Evolutionary conservation across 1,140 invertebrate species (phyloP).

Genomic region (Radopholus similis): DNA sequence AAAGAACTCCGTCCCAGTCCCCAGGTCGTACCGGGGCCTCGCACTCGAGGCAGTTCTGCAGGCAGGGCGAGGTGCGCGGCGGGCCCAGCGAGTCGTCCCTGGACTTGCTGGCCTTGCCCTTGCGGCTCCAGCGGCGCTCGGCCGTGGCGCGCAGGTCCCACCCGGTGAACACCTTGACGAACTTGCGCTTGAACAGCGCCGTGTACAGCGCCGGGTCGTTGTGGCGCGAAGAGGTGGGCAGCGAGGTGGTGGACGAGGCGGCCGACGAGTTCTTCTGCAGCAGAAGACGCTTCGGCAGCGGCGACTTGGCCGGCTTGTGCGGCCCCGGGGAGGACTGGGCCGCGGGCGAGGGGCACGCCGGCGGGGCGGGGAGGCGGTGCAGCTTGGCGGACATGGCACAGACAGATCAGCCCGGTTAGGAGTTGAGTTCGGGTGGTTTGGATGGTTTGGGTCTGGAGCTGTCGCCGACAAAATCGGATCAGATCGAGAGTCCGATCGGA

Average conservation of each 20-base stretch:
- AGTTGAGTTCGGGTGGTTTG: too few species aligned
- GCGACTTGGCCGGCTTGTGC: too few species aligned
- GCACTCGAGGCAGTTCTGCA: slow-evolving; percentile 19
- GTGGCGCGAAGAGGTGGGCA: slow-evolving; percentile 7
- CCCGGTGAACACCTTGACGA: slow-evolving; percentile 25
- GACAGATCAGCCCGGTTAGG: too few species aligned
- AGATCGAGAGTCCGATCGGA: too few species aligned
- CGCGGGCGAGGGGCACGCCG: neutral
- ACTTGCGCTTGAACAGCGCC: slow-evolving; percentile 27
- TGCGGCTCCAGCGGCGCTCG: neutral
- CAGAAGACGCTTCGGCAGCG: neutral
- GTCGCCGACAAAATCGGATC: too few species aligned
- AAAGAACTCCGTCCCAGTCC: neutral
- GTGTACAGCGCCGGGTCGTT: slow-evolving; percentile 26
- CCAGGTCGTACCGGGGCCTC: slow-evolving; percentile 3
- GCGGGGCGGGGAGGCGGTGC: neutral
- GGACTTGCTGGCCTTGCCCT: neutral
- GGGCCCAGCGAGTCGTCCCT: neutral
- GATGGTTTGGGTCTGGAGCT: too few species aligned
- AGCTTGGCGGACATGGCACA: too few species aligned
- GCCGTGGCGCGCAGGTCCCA: slow-evolving; percentile 15
- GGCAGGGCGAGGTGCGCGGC: slow-evolving; percentile 12
- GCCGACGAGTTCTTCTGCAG: neutral
- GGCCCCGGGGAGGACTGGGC: neutral
- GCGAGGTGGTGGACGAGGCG: neutral